Evolutionary conservation across 2,888 invertebrate species (phyloP), one percentile per base, ranked within the genome.

Genomic region (Macaria notata): DNA sequence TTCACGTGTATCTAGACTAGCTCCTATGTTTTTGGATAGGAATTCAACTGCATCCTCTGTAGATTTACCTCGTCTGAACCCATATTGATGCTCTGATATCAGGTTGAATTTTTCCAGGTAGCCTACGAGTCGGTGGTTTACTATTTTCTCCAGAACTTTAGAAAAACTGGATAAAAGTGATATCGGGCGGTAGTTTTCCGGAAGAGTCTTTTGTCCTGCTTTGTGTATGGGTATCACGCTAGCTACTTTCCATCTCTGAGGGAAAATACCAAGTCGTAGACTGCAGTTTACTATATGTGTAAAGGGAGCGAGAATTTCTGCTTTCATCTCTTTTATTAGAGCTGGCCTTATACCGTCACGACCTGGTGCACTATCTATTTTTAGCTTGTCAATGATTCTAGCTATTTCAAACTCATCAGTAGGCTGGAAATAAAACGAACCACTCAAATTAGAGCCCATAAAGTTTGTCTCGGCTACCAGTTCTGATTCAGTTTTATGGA

Each of bases 21-120:
- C n/a, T n/a, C n/a, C n/a, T n/a, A n/a, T n/a, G n/a, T n/a, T n/a
- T n/a, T n/a, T n/a, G n/a, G n/a, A n/a, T n/a, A n/a, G n/a, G n/a
- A n/a, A n/a, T n/a, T n/a, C n/a, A n/a, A n/a, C n/a, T n/a, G n/a
- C n/a, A n/a, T n/a, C n/a, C n/a, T n/a, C n/a, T 7, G 30, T 31
- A n/a, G 44, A 45, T 45, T 45, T 45, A 1, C 31, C 31, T 4
- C 45, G 30, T 45, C 45, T 30, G n/a, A 46, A 46, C 5, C 46
- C 46, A 36, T 36, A 9, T 9, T n/a, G n/a, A n/a, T n/a, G n/a
- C n/a, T n/a, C n/a, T n/a, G n/a, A n/a, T n/a, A n/a, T n/a, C n/a
- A n/a, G 5, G n/a, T 46, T 46, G n/a, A 7, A 46, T 3, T 38
- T 38, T 6, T 47, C 38, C 8, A 47, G 9, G 33, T 8, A 36